Base-by-base conservation (phyloP, 2,113 vertebrate genomes). In the Carassius carassius region DNA sequence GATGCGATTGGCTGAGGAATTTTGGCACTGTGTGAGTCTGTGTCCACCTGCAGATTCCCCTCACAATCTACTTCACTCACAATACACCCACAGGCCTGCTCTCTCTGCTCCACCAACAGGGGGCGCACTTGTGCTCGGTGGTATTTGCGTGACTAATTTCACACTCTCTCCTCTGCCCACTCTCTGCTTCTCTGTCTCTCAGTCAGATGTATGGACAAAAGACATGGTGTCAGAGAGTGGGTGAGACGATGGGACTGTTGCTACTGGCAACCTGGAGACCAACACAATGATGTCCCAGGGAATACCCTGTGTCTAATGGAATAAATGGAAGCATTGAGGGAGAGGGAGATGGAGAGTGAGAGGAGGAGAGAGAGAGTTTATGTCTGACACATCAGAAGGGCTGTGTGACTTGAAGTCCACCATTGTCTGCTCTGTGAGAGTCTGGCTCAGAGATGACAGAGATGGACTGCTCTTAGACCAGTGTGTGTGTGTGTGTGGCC, bases 121-220 rank as follows among this genome's bases (percentile, higher is more conserved):
- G 94, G 94, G 94, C 90, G 92, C 94, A 92, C 91, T 94, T 93
- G 93, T 92, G 89, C 85, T 92, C 85, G 83, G 69, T 91, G 93
- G 93, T 91, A 93, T 95, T 92, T 90, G 90, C 77, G 88, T 95
- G 94, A 94, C 91, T 94, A 94, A 95, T 94, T 73, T 87, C 86
- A 92, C 90, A 88, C 90, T 91, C 87, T 92, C 90, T 90, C 91
- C 92, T 90, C 88, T 91, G 88, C 85, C 83, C 56, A 81, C 84
- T 74, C 85, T n/a, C 88, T 67, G 80, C 79, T 82, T 82, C 54
- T 16, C 73, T 81, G 44, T 81, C 47, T 76, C 21, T 73, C 84
- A 73, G 44, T 86, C 77, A 82, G 62, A 88, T 73, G 65, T 78
- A 87, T 90, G 82, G 84, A 92, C 90, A 90, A 89, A 92, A 88